These are phyloP conservation scores for Cyrtonyx montezumae DNA, from an alignment of 2,113 vertebrate species.

Conservation along the genomic window DNA sequence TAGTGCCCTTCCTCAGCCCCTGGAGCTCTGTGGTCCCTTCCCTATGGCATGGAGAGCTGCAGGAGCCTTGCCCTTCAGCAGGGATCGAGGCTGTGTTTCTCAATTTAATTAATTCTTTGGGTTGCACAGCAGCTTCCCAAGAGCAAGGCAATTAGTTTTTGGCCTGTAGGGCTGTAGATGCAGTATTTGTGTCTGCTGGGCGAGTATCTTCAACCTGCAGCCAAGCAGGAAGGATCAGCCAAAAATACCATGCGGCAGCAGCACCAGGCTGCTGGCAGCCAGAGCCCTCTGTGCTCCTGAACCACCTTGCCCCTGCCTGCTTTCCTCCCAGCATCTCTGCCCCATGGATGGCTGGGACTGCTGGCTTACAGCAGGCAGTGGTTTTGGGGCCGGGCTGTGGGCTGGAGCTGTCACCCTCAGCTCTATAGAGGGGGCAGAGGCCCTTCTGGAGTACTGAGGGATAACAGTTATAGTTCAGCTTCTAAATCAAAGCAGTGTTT, in stretches of 20 bases:
- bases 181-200: background rate
- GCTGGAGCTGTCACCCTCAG: background rate
- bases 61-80: slow-evolving; percentile 22
- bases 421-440: background rate
- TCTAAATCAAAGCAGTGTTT: background rate
- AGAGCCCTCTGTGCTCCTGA: background rate
- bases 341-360: background rate
- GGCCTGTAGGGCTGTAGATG: slow-evolving; percentile 22
- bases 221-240: slow-evolving; percentile 34
- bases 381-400: background rate
- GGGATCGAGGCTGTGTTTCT: slow-evolving; percentile 41
- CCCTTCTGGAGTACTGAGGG: background rate
- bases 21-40: background rate
- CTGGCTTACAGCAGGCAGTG: background rate
- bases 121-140: slow-evolving; percentile 16
- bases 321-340: background rate
- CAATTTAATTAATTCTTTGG: slow-evolving; percentile 34
- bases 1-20: fast-evolving
- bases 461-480: background rate
- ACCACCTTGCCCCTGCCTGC: background rate
- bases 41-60: background rate
- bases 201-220: background rate
- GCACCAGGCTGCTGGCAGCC: background rate
- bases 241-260: background rate
- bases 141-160: slow-evolving; percentile 11